Conservation (phyloP, 2,113 vertebrate species). For the Argyrosomus japonicus region DNA sequence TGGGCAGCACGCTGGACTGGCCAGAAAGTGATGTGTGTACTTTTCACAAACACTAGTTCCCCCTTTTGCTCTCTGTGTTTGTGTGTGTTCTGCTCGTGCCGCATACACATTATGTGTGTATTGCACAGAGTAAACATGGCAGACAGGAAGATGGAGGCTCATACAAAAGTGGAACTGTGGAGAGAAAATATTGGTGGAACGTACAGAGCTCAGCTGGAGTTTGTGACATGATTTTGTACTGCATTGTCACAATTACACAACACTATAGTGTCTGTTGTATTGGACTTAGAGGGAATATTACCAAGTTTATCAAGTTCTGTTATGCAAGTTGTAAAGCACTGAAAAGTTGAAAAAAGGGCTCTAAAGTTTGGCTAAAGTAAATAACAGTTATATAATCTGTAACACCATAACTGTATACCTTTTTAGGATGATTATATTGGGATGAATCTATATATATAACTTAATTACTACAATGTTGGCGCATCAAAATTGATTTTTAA, state of each 20-base stretch:
- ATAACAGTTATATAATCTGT: neutral
- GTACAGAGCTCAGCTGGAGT: neutral
- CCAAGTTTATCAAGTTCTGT: neutral
- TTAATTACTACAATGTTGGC: neutral
- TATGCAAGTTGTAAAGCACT: too few species aligned
- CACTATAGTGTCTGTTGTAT: neutral
- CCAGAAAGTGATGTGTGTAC: conserved; percentile 43
- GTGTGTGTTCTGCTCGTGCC: conserved; percentile 1
- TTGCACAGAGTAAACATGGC: neutral
- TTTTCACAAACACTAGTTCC: conserved; percentile 44
- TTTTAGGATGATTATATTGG: neutral
- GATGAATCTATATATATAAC: neutral
- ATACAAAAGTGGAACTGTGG: conserved; percentile 51
- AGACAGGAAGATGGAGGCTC: conserved; percentile 27
- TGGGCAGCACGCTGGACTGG: conserved; percentile 51
- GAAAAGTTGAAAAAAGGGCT: neutral
- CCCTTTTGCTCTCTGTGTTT: conserved; percentile 8
- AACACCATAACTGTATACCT: neutral
- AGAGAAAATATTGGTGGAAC: conserved; percentile 43
- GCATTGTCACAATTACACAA: neutral
- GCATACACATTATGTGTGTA: neutral
- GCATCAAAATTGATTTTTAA: neutral
- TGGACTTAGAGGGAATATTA: neutral
- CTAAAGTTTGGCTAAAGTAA: neutral
- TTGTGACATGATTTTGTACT: too few species aligned